phyloP scores from a whole-genome alignment of 2,888 invertebrate genomes.

The Nysson spinosus region DNA sequence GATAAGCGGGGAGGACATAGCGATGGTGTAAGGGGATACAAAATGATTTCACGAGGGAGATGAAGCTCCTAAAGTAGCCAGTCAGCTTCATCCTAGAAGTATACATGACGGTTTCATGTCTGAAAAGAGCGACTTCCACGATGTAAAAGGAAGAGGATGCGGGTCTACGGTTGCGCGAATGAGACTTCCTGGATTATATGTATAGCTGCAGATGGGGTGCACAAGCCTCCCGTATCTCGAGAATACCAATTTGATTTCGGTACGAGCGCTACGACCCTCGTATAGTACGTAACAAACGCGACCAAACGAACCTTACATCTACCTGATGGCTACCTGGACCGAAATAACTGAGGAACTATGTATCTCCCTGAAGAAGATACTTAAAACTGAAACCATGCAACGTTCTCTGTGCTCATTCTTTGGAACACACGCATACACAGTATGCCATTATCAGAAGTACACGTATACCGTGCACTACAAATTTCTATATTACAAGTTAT shows the following conservation, averaged over 20 bases:
- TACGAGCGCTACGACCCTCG: conserved; percentile 53
- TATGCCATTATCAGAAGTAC: too few species aligned
- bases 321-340: conserved; percentile 5
- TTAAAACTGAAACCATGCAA: conserved; percentile 12
- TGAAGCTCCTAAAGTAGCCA: conserved; percentile 64
- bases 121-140: conserved; percentile 2
- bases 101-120: conserved; percentile 21
- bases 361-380: conserved; percentile 1
- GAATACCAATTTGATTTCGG: conserved; percentile 72
- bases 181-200: conserved; percentile 67
- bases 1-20: background rate
- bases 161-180: conserved; percentile 27
- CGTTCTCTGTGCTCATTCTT: background rate
- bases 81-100: conserved; percentile 28
- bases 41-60: conserved; percentile 68
- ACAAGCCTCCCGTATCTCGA: conserved; percentile 61
- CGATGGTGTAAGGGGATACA: conserved; percentile 25
- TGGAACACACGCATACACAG: background rate
- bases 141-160: conserved; percentile 2
- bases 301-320: conserved; percentile 47
- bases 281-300: conserved; percentile 60
- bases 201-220: conserved; percentile 71
- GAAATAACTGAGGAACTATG: conserved; percentile 6
- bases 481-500: too few species aligned
- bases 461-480: too few species aligned